Evolutionary conservation across 2,113 vertebrate genomes (phyloP).

Genomic region (Lethenteron camtschaticum): DNA sequence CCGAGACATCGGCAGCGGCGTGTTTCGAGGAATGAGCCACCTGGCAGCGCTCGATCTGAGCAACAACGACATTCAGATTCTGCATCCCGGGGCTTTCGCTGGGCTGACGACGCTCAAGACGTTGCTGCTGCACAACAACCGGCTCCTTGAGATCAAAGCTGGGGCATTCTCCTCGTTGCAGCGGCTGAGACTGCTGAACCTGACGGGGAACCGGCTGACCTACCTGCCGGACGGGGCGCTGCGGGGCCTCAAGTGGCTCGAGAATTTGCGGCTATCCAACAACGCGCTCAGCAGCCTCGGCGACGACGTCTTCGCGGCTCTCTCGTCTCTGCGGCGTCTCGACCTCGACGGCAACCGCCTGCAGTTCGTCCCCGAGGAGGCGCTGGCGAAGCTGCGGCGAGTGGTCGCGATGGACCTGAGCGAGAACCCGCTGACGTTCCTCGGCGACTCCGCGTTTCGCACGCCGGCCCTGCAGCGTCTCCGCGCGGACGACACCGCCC

Average conservation of each 20-base stretch:
- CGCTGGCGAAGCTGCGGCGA: constrained; percentile 34
- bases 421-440: constrained; percentile 63
- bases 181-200: constrained; percentile 43
- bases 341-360: constrained; percentile 73
- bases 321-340: constrained; percentile 47
- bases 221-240: constrained; percentile 75
- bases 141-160: constrained; percentile 55
- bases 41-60: constrained; percentile 59
- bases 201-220: constrained; percentile 53
- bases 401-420: constrained; percentile 44
- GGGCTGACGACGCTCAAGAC: constrained; percentile 52
- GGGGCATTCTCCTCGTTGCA: constrained; percentile 60
- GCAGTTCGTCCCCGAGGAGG: constrained; percentile 49
- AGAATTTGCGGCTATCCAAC: constrained; percentile 31
- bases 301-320: constrained; percentile 47
- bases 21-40: constrained; percentile 55
- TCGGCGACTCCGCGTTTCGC: constrained; percentile 43
- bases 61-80: constrained; percentile 37
- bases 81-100: constrained; percentile 73
- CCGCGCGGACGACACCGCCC: constrained; percentile 43
- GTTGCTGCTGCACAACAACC: constrained; percentile 43
- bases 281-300: constrained; percentile 61
- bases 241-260: constrained; percentile 62
- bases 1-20: constrained; percentile 48
- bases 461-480: constrained; percentile 56